Evolutionary conservation across 2,888 invertebrate genomes (phyloP), one percentile per base, ranked within the genome.

Genomic region (Theodoxus fluviatilis): DNA sequence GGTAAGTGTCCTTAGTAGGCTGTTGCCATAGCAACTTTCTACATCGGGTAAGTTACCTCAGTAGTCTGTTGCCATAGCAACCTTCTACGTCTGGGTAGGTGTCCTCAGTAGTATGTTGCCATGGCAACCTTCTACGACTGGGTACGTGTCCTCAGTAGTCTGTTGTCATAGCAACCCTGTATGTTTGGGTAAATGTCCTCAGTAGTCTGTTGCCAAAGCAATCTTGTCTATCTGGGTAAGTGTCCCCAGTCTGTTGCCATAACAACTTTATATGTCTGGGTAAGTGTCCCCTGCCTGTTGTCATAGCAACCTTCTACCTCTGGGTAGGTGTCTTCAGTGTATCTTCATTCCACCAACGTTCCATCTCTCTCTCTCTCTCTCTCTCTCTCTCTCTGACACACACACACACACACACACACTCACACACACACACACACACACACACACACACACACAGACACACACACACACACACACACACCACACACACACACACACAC

Each of bases 161-260:
- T n/a, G n/a, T n/a, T n/a, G n/a, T n/a, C n/a, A n/a, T n/a, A n/a
- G n/a, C n/a, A n/a, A n/a, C n/a, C n/a, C n/a, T n/a, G n/a, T n/a
- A n/a, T n/a, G n/a, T n/a, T n/a, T n/a, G n/a, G 86, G 86, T 86
- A 74, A 76, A 81, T 73, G 3, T 25, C 33, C 70, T 6, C 75
- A 57, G 15, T 15, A 15, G 43, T 12, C 43, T 43, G 43, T 43
- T 15, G 9, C 43, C 12, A 43, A 75, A 9, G 76, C 76, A 1
- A 71, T 75, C 4, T 78, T 78, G 66, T 76, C 65, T 49, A 61
- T 76, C 28, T 77, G 76, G 76, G 76, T 76, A 71, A 65, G 72
- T n/a, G 6, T 33, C 4, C 9, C 1, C 1, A 1, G 35, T 35
- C 22, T 57, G 57, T 6, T 55, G 7, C 7, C 22, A n/a, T 18